Evolutionary conservation across 1,140 invertebrate genomes (phyloP).

Genomic region (Trichomalopsis sarcophagae): DNA sequence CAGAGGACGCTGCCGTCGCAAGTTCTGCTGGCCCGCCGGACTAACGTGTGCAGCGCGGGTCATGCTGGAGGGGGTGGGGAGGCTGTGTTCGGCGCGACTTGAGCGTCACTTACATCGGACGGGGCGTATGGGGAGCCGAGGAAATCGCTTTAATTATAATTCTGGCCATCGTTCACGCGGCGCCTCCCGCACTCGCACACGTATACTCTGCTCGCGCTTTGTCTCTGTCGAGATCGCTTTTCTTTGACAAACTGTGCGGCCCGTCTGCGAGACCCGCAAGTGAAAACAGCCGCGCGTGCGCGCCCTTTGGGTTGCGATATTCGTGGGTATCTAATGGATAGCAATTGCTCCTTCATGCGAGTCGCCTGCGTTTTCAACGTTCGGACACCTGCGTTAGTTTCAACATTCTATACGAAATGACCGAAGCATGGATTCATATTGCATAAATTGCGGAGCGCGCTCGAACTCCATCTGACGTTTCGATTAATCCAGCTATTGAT

Average conservation of each 20-base stretch:
- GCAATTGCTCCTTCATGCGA: background rate
- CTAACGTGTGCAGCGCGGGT: background rate
- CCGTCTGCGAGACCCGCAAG: background rate
- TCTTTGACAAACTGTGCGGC: conserved; percentile 10
- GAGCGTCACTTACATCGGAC: conserved; percentile 39
- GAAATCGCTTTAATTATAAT: conserved; percentile 47
- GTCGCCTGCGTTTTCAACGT: too few relatives aligned
- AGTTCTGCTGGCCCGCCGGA: background rate
- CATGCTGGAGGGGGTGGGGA: too few relatives aligned
- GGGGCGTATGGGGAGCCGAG: background rate
- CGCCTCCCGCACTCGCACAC: background rate
- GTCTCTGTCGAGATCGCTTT: conserved; percentile 12
- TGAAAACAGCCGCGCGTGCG: background rate
- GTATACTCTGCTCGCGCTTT: background rate
- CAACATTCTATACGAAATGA: too few relatives aligned
- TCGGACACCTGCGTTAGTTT: too few relatives aligned
- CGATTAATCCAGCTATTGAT: too few relatives aligned
- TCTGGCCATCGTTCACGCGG: conserved; percentile 8
- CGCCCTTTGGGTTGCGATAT: too few relatives aligned
- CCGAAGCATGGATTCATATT: too few relatives aligned
- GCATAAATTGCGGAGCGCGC: too few relatives aligned
- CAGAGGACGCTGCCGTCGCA: background rate
- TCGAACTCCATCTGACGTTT: too few relatives aligned
- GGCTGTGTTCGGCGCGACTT: background rate
- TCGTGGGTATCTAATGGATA: conserved; percentile 13